Conservation (phyloP, 2,113 vertebrate species). For the Ageneiosus marmoratus region DNA sequence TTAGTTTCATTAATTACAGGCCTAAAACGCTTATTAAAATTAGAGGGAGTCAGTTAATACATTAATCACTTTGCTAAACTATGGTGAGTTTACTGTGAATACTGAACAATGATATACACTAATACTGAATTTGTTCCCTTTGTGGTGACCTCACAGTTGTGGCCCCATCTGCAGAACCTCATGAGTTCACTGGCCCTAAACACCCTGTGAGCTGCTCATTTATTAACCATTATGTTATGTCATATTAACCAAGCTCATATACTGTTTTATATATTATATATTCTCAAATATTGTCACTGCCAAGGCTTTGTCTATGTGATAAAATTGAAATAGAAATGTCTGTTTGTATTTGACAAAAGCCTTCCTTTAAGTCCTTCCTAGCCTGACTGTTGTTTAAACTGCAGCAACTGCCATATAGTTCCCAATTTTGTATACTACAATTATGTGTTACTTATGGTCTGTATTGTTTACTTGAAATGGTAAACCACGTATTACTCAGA, state of each 20-base stretch:
- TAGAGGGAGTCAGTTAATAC: slow-evolving; percentile 28
- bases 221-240: no score
- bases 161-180: slow-evolving; percentile 20
- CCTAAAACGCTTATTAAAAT: slow-evolving; percentile 18
- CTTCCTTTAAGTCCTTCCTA: neutral
- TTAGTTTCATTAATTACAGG: slow-evolving; percentile 11
- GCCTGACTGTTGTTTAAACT: slow-evolving; percentile 27
- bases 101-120: neutral
- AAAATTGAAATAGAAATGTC: neutral
- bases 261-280: no score
- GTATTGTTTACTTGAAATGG: slow-evolving; percentile 15
- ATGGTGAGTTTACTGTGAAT: neutral
- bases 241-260: slow-evolving; percentile 20
- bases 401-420: slow-evolving; percentile 21
- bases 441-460: slow-evolving; percentile 32
- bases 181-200: slow-evolving; percentile 38
- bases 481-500: slow-evolving; percentile 8
- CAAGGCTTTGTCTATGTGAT: slow-evolving; percentile 1
- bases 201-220: slow-evolving; percentile 7
- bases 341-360: slow-evolving; percentile 20
- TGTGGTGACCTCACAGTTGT: slow-evolving; percentile 15
- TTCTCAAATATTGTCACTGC: no score
- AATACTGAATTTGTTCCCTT: neutral
- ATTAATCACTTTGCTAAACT: slow-evolving; percentile 6
- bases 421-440: slow-evolving; percentile 31